Percentiles rank a stretch among this genome's conserved stretches.
phyloP scores from a whole-genome alignment of 1,140 invertebrate species.

The Littorina saxatilis region DNA sequence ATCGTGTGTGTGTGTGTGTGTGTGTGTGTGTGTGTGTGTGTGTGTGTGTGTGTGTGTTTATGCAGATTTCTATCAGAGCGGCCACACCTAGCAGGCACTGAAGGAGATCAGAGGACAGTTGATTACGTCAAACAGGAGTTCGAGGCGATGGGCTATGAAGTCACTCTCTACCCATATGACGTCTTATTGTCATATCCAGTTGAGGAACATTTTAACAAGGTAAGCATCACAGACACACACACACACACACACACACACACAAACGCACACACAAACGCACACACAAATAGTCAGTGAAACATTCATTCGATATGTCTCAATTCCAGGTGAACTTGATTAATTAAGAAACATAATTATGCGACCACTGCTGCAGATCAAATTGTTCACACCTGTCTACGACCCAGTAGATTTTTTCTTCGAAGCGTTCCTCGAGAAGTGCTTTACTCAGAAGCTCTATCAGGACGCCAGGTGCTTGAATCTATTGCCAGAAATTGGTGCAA shows the following conservation, averaged over 20 bases:
- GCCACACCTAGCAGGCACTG: conserved; percentile 69
- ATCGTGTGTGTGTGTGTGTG: too few species aligned
- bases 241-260: conserved; percentile 15
- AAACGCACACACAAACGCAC: not conserved
- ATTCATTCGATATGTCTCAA: not conserved
- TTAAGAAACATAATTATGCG: too few species aligned
- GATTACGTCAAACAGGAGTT: conserved; percentile 59
- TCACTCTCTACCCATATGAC: conserved; percentile 61
- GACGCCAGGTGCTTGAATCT: too few species aligned
- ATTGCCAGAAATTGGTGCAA: too few species aligned
- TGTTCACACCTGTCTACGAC: too few species aligned
- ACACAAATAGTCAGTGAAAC: not conserved
- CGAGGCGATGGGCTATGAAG: conserved; percentile 57
- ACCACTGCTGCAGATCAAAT: too few species aligned
- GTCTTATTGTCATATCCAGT: conserved; percentile 69
- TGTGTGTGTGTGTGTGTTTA: too few species aligned
- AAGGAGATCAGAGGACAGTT: conserved; percentile 55
- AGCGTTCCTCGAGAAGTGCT: too few species aligned
- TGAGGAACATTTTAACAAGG: conserved; percentile 34
- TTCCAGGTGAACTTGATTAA: not conserved
- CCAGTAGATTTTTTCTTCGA: too few species aligned
- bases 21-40: too few species aligned
- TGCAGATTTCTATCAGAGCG: conserved; percentile 56
- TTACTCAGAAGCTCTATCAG: too few species aligned
- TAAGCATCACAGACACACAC: not conserved